Evolutionary conservation across 2,888 invertebrate species (phyloP), one percentile per base, ranked within the genome.

Genomic region (Petrolisthes cinctipes): DNA sequence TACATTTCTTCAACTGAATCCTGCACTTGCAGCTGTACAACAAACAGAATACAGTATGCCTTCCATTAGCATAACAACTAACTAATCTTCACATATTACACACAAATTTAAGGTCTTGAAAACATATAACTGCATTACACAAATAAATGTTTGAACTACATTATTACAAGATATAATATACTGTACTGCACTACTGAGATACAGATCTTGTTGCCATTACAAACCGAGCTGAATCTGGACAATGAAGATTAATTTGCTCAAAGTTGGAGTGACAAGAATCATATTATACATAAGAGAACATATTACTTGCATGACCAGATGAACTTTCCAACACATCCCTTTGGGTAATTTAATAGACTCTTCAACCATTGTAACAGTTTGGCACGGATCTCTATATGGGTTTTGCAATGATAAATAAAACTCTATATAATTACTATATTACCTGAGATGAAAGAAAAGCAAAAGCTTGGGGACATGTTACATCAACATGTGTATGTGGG

Each of bases 391-490:
- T 80, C 80, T 86, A 81, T 80, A 81, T 57, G 78, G 83, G 78
- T 78, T 82, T 88, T 80, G 80, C 83, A 88, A 81, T 23, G 68
- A 88, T 84, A 83, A 84, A 83, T 86, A 86, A 83, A 80, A 82
- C 53, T 82, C 86, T 56, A 71, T 73, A 83, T 84, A 73, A 83
- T 88, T 84, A 88, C 66, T 83, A 57, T 80, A 83, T 68, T 88
- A 88, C 87, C 87, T 88, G 87, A 88, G 87, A 81, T 84, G 84
- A 88, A 88, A 79, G 56, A 81, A 88, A 88, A 86, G 83, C 86
- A 86, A 73, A 76, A 79, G 78, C 66, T 71, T 79, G 86, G 86
- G 87, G 87, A 88, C 81, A 68, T 80, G 75, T 84, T 88, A 84
- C 73, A 73, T 61, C 81, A 86, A 86, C 73, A 81, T 86, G 79